Percentiles rank a stretch among this genome's conserved stretches.
Evolutionary conservation across 2,797 vertebrate genomes (phyloP).

Genomic region (Takifugu rubripes): DNA sequence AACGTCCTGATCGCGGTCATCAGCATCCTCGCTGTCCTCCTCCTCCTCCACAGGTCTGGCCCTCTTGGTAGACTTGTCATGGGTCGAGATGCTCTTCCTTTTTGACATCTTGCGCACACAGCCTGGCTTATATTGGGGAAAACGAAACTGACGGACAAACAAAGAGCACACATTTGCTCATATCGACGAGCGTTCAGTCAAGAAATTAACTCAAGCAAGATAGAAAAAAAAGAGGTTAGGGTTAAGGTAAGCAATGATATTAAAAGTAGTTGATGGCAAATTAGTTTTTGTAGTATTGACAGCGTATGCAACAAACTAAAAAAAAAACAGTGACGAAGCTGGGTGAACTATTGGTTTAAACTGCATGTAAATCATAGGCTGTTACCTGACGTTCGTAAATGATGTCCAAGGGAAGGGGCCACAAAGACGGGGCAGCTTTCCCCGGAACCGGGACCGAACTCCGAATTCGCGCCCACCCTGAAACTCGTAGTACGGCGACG

Average conservation of each 20-base stretch:
- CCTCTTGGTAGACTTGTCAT: slow-evolving; percentile 49
- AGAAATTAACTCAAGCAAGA: neutral
- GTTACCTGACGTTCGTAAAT: neutral
- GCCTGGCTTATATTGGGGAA: rapidly evolving
- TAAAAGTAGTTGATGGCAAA: too few species aligned
- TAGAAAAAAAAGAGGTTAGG: too few species aligned
- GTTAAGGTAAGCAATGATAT: too few species aligned
- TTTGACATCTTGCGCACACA: slow-evolving; percentile 67
- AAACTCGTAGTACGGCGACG: too few species aligned
- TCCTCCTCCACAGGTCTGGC: slow-evolving; percentile 30
- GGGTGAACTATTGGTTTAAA: neutral
- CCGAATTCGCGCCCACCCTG: too few species aligned
- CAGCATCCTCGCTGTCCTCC: slow-evolving; percentile 28
- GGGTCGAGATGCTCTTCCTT: slow-evolving; percentile 47
- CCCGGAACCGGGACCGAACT: too few species aligned
- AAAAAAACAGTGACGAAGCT: too few species aligned
- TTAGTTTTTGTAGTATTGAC: too few species aligned
- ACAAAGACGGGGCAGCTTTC: neutral
- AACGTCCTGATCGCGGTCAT: slow-evolving; percentile 19
- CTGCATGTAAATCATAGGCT: neutral
- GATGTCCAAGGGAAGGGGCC: neutral
- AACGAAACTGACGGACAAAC: slow-evolving; percentile 19
- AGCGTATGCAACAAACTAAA: too few species aligned
- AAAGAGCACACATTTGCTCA: too few species aligned
- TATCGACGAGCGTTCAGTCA: too few species aligned